These are phyloP conservation scores for Tricholaema leucomelas DNA, from an alignment of 2,113 vertebrate species.

Conservation along the genomic window DNA sequence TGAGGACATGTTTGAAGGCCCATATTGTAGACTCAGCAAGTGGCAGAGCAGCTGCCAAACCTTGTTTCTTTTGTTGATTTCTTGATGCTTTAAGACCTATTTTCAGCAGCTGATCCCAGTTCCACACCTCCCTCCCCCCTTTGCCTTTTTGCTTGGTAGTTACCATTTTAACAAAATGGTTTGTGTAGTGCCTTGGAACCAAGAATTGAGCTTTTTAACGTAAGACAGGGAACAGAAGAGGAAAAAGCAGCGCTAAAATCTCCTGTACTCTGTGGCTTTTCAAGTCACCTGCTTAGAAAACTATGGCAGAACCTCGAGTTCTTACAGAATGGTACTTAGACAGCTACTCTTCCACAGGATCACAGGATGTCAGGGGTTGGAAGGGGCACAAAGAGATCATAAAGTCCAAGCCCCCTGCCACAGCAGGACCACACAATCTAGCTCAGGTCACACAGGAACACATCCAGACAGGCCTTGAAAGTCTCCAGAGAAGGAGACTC, in stretches of 20 bases:
- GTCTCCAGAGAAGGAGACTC: no score
- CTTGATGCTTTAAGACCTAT: slow-evolving; percentile 51
- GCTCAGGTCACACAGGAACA: no score
- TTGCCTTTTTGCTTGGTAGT: slow-evolving; percentile 16
- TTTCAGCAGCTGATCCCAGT: slow-evolving; percentile 31
- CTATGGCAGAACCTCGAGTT: not conserved
- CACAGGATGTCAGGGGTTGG: no score
- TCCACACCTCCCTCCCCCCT: no score
- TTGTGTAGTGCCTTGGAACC: slow-evolving; percentile 23
- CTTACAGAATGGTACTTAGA: not conserved
- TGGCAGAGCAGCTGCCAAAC: slow-evolving; percentile 40
- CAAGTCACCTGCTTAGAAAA: not conserved
- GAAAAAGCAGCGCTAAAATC: slow-evolving; percentile 11
- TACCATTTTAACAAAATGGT: slow-evolving; percentile 35
- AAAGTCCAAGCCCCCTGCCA: no score
- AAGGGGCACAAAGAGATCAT: no score
- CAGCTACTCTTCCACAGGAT: not conserved
- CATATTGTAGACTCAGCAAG: slow-evolving; percentile 58
- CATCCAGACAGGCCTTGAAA: no score
- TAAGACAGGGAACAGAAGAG: not conserved
- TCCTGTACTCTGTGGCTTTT: not conserved
- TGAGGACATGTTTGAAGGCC: not conserved
- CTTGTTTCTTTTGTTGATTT: slow-evolving; percentile 62
- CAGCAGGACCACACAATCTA: no score
- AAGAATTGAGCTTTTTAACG: not conserved